These are phyloP conservation scores for Lepisosteus oculatus DNA, from an alignment of 2,113 vertebrate genomes.

Conservation along the genomic window DNA sequence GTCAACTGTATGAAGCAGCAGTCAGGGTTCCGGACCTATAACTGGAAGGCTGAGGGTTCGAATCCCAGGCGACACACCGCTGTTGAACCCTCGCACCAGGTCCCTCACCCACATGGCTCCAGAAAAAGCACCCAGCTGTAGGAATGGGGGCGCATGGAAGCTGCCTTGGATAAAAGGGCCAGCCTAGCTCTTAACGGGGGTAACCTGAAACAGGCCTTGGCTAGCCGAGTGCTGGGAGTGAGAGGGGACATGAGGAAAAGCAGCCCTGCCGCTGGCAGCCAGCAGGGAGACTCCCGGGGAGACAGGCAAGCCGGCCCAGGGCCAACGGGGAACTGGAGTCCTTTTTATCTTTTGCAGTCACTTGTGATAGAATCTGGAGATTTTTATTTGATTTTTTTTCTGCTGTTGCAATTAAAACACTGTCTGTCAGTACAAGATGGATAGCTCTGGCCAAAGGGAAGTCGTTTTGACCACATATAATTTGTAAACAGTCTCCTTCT, in stretches of 20 bases:
- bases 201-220: too few species aligned
- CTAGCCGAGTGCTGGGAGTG: too few species aligned
- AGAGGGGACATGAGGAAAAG: neutral
- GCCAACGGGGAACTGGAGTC: constrained; percentile 7
- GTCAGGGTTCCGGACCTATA: too few species aligned
- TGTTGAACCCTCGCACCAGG: too few species aligned
- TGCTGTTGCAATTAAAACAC: constrained; percentile 71
- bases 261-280: neutral
- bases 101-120: too few species aligned
- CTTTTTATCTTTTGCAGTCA: constrained; percentile 12
- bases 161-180: too few species aligned
- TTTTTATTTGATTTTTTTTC: constrained; percentile 56
- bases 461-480: constrained; percentile 67
- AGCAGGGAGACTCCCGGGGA: neutral
- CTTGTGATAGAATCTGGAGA: constrained; percentile 26
- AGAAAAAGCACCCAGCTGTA: too few species aligned
- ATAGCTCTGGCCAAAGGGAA: constrained; percentile 74
- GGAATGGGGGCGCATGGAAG: too few species aligned
- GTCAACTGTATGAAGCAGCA: too few species aligned
- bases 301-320: neutral
- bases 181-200: too few species aligned
- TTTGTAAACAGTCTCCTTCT: constrained; percentile 77
- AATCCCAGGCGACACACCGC: too few species aligned
- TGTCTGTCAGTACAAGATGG: constrained; percentile 66
- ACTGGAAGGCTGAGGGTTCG: too few species aligned